Conservation (phyloP, 2,888 invertebrate genomes). For the Lypha dubia region DNA sequence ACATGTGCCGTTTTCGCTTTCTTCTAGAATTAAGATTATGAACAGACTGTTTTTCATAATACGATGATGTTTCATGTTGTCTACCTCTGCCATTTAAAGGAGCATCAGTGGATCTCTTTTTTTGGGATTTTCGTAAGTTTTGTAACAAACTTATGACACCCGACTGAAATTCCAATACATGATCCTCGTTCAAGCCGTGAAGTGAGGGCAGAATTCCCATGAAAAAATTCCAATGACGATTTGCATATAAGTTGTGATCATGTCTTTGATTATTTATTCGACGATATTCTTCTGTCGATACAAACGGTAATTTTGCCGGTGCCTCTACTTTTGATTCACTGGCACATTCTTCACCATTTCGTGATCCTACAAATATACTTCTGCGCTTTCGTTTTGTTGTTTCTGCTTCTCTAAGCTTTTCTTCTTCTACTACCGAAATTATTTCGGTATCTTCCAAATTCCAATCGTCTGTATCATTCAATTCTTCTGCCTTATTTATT, state of each 20-base stretch:
- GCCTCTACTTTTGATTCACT: not conserved
- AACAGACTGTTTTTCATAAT: not conserved
- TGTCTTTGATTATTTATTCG: not conserved
- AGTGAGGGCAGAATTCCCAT: conserved; percentile 56
- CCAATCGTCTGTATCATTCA: conserved; percentile 38
- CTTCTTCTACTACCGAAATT: not conserved
- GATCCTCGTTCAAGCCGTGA: conserved; percentile 54
- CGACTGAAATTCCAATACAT: conserved; percentile 56
- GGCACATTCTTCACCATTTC: not conserved
- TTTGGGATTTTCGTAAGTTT: conserved; percentile 56
- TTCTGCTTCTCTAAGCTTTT: not conserved
- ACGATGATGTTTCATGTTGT: conserved; percentile 6
- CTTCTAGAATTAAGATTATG: not conserved
- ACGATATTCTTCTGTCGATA: no score
- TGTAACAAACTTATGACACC: conserved; percentile 50
- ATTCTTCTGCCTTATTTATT: not conserved
- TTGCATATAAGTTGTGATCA: conserved; percentile 17
- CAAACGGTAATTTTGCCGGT: no score
- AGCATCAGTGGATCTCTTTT: not conserved
- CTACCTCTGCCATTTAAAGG: not conserved
- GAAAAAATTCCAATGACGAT: conserved; percentile 64
- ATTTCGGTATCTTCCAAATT: conserved; percentile 12
- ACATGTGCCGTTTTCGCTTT: not conserved
- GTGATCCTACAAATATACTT: conserved; percentile 22
- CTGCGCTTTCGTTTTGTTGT: not conserved